Base-by-base conservation (phyloP, 2,888 invertebrate genomes). In the Lydus trimaculatus region DNA sequence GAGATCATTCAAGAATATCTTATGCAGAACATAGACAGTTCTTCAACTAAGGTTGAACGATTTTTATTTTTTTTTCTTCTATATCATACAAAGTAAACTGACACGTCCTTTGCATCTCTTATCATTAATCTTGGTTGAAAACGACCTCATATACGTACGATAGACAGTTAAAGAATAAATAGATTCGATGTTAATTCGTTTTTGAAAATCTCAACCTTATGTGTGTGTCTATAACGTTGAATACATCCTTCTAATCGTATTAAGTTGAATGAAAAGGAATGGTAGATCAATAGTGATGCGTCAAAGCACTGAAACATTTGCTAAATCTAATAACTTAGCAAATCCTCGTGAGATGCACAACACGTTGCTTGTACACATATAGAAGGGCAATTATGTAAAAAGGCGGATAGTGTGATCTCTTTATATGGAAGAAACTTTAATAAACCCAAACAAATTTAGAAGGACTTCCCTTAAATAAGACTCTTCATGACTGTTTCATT, bases 1-100 rank as follows among this genome's bases (percentile, higher is more conserved):
- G 68, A 71, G 64, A 72, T 69, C 72, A 8, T 67, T 66, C 64
- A 69, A 17, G 69, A 72, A 72, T 76, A 75, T 76, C 65, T 70
- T 73, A 73, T 70, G 69, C 68, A 61, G 64, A 65, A 63, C 64
- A 56, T 64, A 65, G 17, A 17, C 17, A 43, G 33, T 33, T 33
- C 33, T 7, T 33, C 33, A n/a, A 43, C 43, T 43, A n/a, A 17
- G 43, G 43, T n/a, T 43, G n/a, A n/a, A 43, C 33, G 33, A 33
- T 33, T 7, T 33, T 43, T 43, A 17, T 43, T 43, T 43, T 7
- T 39, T 15, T n/a, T 39, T 15, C n/a, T 39, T 33, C 11, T 11
- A 2, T 33, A 11, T 33, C 62, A n/a, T 20, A 20, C 8, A 33
- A 33, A 31, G 15, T 31, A 52, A 56, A 58, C 43, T 58, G 31